These are phyloP conservation scores for Melieria omissa DNA, from an alignment of 2,888 invertebrate species.

Conservation along the genomic window DNA sequence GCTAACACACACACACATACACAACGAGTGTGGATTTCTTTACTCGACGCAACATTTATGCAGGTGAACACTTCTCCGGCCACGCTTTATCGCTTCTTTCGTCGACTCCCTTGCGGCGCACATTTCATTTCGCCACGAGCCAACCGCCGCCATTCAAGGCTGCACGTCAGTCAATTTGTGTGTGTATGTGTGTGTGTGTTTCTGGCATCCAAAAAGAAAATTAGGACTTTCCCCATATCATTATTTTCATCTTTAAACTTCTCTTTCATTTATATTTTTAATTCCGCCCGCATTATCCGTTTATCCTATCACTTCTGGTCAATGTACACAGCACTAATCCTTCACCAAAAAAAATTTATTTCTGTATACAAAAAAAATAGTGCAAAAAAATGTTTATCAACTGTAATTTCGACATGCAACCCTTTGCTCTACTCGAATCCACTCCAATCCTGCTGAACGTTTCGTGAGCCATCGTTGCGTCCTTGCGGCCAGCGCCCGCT, in stretches of 20 bases:
- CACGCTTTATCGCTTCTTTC: no score
- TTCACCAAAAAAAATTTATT: not conserved
- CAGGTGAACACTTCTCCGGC: no score
- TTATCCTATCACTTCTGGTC: slow-evolving; percentile 54
- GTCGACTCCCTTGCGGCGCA: no score
- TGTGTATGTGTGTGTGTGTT: not conserved
- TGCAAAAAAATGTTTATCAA: not conserved
- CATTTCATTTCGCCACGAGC: no score
- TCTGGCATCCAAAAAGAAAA: not conserved
- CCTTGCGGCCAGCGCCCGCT: no score
- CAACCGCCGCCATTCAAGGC: no score
- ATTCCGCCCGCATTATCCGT: slow-evolving; percentile 59
- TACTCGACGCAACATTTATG: no score
- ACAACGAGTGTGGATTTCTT: not conserved
- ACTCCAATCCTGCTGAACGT: not conserved
- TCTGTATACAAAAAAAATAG: not conserved
- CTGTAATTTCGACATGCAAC: slow-evolving; percentile 3
- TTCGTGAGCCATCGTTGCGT: no score
- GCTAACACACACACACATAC: slow-evolving; percentile 15
- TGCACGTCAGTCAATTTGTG: no score
- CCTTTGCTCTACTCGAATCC: not conserved
- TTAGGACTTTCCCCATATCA: no score
- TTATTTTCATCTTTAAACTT: not conserved
- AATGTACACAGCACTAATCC: slow-evolving; percentile 37
- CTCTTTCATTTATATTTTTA: not conserved